These are phyloP conservation scores for Triops longicaudatus DNA, from an alignment of 1,140 invertebrate species.

Conservation along the genomic window DNA sequence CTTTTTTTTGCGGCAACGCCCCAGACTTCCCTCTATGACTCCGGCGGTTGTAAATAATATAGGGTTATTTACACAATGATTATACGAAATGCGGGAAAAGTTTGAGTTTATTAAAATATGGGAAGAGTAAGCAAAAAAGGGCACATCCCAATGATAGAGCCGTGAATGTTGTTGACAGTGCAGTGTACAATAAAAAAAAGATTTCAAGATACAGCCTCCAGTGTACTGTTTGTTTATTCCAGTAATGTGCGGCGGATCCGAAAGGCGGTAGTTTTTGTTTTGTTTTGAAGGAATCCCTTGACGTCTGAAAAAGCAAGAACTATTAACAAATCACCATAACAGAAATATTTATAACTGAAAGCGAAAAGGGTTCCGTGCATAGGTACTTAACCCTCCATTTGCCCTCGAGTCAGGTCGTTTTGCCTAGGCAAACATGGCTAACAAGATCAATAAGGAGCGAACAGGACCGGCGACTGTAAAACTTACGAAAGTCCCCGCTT, in stretches of 20 bases:
- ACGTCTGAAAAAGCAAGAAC: background rate
- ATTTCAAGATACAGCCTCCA: background rate
- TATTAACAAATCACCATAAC: background rate
- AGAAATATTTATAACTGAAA: background rate
- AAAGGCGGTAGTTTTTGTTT: background rate
- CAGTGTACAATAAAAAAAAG: slow-evolving; percentile 12
- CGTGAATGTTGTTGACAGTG: slow-evolving; percentile 11
- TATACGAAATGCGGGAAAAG: background rate
- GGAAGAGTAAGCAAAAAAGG: background rate
- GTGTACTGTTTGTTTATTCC: background rate
- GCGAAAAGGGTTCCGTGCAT: background rate
- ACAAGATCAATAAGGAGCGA: background rate
- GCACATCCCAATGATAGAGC: slow-evolving; percentile 14
- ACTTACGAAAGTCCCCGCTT: background rate
- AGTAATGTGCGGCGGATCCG: background rate
- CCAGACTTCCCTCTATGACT: background rate
- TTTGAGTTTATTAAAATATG: background rate
- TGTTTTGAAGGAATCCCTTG: background rate
- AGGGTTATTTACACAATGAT: slow-evolving; percentile 15
- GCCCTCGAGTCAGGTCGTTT: slow-evolving; percentile 3
- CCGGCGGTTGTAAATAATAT: slow-evolving; percentile 8
- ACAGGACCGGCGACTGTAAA: background rate
- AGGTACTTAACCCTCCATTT: slow-evolving; percentile 7
- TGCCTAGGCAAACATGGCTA: slow-evolving; percentile 10
- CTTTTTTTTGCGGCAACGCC: background rate